Evolutionary conservation across 2,113 vertebrate species (phyloP), one percentile per base, ranked within the genome.

Genomic region (Eptesicus fuscus): DNA sequence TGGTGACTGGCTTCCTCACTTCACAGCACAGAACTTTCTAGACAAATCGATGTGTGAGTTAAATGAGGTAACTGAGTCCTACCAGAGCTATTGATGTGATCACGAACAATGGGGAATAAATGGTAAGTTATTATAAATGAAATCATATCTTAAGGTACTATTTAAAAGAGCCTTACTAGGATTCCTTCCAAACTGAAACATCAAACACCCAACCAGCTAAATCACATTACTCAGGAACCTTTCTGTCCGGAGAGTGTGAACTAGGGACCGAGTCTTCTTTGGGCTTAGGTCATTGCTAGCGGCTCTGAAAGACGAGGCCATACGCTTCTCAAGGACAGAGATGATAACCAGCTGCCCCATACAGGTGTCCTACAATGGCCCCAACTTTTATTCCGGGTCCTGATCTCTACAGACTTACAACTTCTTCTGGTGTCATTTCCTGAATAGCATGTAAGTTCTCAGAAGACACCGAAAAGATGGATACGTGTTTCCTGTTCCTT

Each of bases 151-250:
- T 56, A 95, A 83, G 56, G 59, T 40, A 78, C 49, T 28, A 67
- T 71, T 76, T 79, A 47, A 74, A 76, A 95, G 32, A 53, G 49
- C 78, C 53, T 61, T 80, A 61, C 59, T 42, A 37, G 28, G 76
- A 76, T 51, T 83, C 40, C 90, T 95, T 94, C 53, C 37, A 86
- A 94, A 90, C n/a, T 59, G 61, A 91, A 95, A 86, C 1, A 80
- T 51, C 35, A 74, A 82, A 84, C 25, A 37, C 93, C 76, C 35
- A 63, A 53, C 11, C 11, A 74, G 32, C 69, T 30, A 79, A 59
- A 47, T 35, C 69, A 28, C 78, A 44, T 79, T 61, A 71, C 2
- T 67, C 16, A 40, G 51, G 35, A 82, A 47, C 49, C 32, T 47
- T 35, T 23, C 42, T 79, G 16, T 30, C 91, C n/a, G 85, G n/a